A percentile compares a stretch with the other conserved stretches of the same genome.
Evolutionary conservation across 2,797 vertebrate species (phyloP).

Genomic region (Hafferia zeledoni): DNA sequence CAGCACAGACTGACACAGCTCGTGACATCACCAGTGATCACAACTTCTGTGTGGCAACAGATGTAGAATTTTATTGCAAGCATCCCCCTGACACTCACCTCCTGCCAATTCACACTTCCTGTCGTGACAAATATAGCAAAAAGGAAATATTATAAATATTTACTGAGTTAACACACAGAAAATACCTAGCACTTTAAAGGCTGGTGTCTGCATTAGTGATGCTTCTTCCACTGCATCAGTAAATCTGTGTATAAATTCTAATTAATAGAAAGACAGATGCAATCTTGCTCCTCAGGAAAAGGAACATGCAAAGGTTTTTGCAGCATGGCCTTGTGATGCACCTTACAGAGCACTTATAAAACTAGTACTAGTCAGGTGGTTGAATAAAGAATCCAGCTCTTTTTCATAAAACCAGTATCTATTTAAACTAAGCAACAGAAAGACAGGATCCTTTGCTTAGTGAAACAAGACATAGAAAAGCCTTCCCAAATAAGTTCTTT

Average conservation of each 20-base stretch:
- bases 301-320: neutral
- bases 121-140: neutral
- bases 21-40: neutral
- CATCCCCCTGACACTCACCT: neutral
- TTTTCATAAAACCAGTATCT: neutral
- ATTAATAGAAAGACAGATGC: neutral
- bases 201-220: neutral
- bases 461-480: neutral
- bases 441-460: neutral
- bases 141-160: conserved; percentile 31
- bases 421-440: neutral
- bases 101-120: conserved; percentile 17
- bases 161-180: neutral
- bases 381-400: neutral
- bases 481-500: neutral
- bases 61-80: neutral
- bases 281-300: neutral
- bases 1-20: neutral
- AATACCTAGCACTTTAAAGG: neutral
- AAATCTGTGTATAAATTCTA: neutral
- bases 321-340: accelerated
- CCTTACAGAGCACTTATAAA: neutral
- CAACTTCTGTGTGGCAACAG: neutral
- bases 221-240: neutral
- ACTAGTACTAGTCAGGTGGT: neutral